These are phyloP conservation scores for Camptogramma bilineatum DNA, from an alignment of 2,888 invertebrate species.

Conservation along the genomic window DNA sequence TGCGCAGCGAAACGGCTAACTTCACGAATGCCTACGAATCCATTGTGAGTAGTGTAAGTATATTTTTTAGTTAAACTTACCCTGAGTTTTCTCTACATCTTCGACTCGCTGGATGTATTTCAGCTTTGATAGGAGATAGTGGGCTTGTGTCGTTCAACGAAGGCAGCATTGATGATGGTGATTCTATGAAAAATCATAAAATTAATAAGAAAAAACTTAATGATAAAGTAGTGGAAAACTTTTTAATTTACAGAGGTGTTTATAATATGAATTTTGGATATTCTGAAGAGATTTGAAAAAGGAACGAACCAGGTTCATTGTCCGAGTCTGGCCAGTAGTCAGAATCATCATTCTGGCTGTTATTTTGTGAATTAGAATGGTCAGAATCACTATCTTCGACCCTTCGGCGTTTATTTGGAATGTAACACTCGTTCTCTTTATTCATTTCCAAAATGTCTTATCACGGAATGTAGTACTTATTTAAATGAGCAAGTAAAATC, in stretches of 20 bases:
- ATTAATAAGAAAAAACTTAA: neutral
- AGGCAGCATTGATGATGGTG: slow-evolving; percentile 86
- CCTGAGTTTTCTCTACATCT: slow-evolving; percentile 83
- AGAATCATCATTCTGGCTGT: slow-evolving; percentile 62
- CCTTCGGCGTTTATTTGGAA: slow-evolving; percentile 70
- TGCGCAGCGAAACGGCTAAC: too few relatives aligned
- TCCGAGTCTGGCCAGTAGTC: slow-evolving; percentile 77
- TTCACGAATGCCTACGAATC: too few relatives aligned
- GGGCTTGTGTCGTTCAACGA: slow-evolving; percentile 85
- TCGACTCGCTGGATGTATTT: slow-evolving; percentile 78
- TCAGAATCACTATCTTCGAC: slow-evolving; percentile 61
- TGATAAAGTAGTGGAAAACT: too few relatives aligned
- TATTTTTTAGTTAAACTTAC: slow-evolving; percentile 52
- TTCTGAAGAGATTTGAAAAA: slow-evolving; percentile 10
- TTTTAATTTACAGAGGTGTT: too few relatives aligned
- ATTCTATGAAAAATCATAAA: slow-evolving; percentile 73
- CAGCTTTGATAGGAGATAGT: slow-evolving; percentile 85
- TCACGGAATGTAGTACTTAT: slow-evolving; percentile 24
- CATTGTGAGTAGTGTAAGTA: too few relatives aligned
- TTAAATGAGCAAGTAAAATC: slow-evolving; percentile 9
- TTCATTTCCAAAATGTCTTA: slow-evolving; percentile 56
- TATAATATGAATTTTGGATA: too few relatives aligned
- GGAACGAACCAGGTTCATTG: slow-evolving; percentile 61
- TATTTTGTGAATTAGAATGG: slow-evolving; percentile 51
- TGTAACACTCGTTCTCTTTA: slow-evolving; percentile 68